phyloP scores from a whole-genome alignment of 2,113 vertebrate genomes.

The Oreochromis tanganicae region DNA sequence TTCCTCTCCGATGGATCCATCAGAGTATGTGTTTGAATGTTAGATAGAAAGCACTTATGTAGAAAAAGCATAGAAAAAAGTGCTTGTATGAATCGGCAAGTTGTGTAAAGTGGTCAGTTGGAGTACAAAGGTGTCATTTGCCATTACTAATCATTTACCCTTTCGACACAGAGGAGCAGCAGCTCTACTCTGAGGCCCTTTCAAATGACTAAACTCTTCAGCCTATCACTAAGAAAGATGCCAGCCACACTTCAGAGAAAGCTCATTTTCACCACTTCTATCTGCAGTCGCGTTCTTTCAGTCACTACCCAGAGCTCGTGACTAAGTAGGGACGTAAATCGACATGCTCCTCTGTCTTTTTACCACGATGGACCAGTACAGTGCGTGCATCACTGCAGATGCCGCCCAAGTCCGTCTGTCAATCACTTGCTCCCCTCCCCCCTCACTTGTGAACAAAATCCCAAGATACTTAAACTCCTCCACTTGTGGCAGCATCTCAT shows the following conservation, averaged over 20 bases:
- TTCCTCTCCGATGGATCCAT: neutral
- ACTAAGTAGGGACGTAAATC: neutral
- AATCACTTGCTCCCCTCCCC: neutral
- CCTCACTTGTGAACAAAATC: neutral
- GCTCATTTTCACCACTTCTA: neutral
- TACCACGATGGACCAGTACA: neutral
- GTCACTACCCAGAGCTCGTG: neutral
- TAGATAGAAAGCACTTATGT: neutral
- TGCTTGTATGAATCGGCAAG: neutral
- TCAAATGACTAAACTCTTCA: neutral
- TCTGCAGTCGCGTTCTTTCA: neutral
- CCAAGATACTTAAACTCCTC: too few species aligned
- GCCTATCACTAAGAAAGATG: neutral
- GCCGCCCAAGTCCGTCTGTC: neutral
- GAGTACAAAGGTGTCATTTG: neutral
- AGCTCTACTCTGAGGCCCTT: neutral
- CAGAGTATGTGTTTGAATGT: neutral
- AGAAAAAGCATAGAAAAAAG: neutral
- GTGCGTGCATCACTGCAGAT: neutral
- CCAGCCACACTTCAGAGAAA: neutral
- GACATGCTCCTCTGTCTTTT: neutral
- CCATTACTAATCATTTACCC: neutral
- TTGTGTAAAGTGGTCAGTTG: neutral
- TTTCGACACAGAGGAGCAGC: neutral
- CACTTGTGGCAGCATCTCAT: neutral